Conservation (phyloP, 2,888 invertebrate species). For the Enoplolaimus lenunculus region DNA sequence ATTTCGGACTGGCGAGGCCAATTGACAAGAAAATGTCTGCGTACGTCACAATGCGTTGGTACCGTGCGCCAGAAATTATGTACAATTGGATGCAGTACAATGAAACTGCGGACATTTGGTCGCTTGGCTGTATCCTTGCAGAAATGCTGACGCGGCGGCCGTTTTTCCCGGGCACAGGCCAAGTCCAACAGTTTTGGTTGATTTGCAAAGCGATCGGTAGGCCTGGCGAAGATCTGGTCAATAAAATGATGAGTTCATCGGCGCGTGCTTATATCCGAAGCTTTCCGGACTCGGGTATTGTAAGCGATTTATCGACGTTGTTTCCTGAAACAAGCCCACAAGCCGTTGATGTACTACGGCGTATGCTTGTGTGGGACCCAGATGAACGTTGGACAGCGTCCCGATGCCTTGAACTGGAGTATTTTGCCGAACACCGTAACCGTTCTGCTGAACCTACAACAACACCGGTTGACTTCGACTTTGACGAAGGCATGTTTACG, state of each 20-base stretch:
- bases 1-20: slow-evolving; percentile 16
- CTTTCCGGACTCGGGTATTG: not conserved
- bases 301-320: not conserved
- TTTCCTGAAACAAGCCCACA: slow-evolving; percentile 9
- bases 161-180: slow-evolving; percentile 16
- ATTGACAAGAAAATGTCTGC: slow-evolving; percentile 13
- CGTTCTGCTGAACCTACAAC: not conserved
- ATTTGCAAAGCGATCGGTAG: slow-evolving; percentile 4
- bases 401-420: not conserved
- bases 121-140: slow-evolving; percentile 18
- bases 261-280: slow-evolving; percentile 9
- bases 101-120: slow-evolving; percentile 16
- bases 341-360: not conserved
- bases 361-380: slow-evolving; percentile 12
- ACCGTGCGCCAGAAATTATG: slow-evolving; percentile 19
- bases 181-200: slow-evolving; percentile 7
- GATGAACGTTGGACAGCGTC: slow-evolving; percentile 7
- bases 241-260: not conserved
- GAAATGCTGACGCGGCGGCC: slow-evolving; percentile 18
- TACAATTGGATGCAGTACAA: not conserved
- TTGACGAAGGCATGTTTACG: not conserved
- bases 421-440: not conserved
- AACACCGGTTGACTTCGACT: not conserved
- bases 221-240: slow-evolving; percentile 10
- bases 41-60: slow-evolving; percentile 19